phyloP scores from a whole-genome alignment of 1,140 invertebrate species.

The Ridgeia piscesae region DNA sequence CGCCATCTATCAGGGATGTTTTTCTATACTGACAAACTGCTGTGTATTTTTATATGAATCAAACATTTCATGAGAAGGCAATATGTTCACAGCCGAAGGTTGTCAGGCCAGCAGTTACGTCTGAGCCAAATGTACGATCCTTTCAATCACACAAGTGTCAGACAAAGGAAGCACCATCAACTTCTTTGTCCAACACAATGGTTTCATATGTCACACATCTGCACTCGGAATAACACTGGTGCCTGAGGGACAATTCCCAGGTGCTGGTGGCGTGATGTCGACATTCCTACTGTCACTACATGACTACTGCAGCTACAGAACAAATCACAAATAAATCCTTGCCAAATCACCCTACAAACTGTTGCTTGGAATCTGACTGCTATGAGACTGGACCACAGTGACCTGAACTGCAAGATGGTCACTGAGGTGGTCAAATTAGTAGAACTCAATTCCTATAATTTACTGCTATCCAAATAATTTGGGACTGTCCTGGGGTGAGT shows the following conservation, averaged over 20 bases:
- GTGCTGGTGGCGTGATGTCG: too few species aligned
- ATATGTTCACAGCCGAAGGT: background rate
- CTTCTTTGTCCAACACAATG: background rate
- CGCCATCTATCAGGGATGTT: background rate
- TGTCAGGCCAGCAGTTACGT: background rate
- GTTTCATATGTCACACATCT: background rate
- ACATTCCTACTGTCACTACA: too few species aligned
- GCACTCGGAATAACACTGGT: background rate
- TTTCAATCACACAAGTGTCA: background rate
- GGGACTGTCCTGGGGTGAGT: too few species aligned
- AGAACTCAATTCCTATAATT: too few species aligned
- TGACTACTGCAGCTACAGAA: too few species aligned
- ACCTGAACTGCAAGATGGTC: too few species aligned
- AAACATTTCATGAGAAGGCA: background rate
- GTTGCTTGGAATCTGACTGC: too few species aligned
- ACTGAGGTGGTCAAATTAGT: too few species aligned
- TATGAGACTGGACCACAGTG: too few species aligned
- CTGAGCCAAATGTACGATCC: background rate
- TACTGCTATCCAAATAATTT: too few species aligned
- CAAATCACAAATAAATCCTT: too few species aligned
- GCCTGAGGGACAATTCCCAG: background rate
- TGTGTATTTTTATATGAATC: background rate
- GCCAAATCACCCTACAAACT: too few species aligned
- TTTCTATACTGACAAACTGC: background rate
- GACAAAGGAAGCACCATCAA: background rate